These are phyloP conservation scores for Cassiopea xamachana DNA, from an alignment of 30 jellyfish, hydroid and myxozoan genomes.

Conservation along the genomic window DNA sequence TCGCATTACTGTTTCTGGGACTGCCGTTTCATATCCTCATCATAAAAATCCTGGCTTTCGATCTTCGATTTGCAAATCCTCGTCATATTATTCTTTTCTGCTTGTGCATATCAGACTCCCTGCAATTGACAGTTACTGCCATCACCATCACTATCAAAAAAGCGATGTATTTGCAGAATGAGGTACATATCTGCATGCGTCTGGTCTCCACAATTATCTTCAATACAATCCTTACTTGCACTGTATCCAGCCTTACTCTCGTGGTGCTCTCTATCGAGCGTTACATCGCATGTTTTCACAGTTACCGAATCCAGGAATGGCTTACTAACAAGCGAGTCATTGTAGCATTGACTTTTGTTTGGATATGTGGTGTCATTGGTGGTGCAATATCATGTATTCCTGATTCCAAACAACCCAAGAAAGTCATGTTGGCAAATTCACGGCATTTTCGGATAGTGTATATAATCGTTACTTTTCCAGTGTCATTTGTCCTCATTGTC, in stretches of 20 bases:
- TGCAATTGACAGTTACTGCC: background rate
- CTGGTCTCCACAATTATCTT: background rate
- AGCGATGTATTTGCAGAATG: background rate
- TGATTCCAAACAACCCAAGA: too few species aligned
- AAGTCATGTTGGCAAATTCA: background rate
- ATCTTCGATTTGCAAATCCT: background rate
- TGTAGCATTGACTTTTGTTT: background rate
- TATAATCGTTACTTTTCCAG: background rate
- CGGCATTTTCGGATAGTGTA: background rate
- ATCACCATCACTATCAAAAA: background rate
- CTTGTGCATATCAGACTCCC: conserved; percentile 15
- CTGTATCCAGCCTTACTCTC: conserved; percentile 7
- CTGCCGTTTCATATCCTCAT: conserved; percentile 14
- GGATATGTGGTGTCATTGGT: background rate
- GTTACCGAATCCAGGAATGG: conserved; percentile 17
- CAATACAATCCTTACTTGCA: background rate
- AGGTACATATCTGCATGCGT: background rate
- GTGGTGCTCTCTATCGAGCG: conserved; percentile 26
- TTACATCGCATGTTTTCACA: conserved; percentile 31
- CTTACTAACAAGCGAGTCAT: conserved; percentile 1
- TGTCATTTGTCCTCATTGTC: background rate
- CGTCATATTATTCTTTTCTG: conserved; percentile 14
- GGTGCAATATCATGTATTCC: background rate
- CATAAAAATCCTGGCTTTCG: background rate
- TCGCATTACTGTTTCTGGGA: background rate